Conservation (phyloP, 2,888 invertebrate species). For the Lomographa bimaculata region DNA sequence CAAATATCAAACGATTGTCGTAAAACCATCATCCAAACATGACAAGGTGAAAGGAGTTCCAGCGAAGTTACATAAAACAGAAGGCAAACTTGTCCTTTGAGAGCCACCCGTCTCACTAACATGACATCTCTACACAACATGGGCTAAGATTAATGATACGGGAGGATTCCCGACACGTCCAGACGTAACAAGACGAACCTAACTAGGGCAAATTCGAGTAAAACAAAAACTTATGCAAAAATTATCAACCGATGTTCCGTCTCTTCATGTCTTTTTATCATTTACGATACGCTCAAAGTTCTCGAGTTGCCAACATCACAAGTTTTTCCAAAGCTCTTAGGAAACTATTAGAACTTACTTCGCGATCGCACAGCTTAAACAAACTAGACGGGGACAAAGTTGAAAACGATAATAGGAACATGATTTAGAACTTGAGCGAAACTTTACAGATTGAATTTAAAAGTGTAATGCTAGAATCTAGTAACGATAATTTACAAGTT, state of each 20-base stretch:
- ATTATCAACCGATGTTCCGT: constrained; percentile 1
- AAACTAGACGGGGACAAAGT: constrained; percentile 13
- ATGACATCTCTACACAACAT: constrained; percentile 13
- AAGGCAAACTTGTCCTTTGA: constrained; percentile 12
- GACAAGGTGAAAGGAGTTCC: constrained; percentile 14
- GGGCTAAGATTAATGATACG: constrained; percentile 19
- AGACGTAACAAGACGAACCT: constrained; percentile 5
- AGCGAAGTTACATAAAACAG: constrained; percentile 14
- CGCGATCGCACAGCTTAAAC: constrained; percentile 15
- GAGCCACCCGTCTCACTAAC: constrained; percentile 12
- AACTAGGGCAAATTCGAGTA: constrained; percentile 1
- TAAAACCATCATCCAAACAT: no score
- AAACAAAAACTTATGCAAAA: constrained; percentile 2
- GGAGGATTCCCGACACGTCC: constrained; percentile 10
- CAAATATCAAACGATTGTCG: no score
- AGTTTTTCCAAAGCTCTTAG: constrained; percentile 22
- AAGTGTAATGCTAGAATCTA: no score
- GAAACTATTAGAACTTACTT: constrained; percentile 27
- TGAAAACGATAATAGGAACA: constrained; percentile 12
- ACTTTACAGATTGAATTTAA: constrained; percentile 1
- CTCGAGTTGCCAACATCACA: constrained; percentile 15
- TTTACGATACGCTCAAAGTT: neutral
- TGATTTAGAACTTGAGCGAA: constrained; percentile 2
- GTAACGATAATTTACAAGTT: no score
- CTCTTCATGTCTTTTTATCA: constrained; percentile 1